Evolutionary conservation across 2,888 invertebrate species (phyloP).

Genomic region (Melieria omissa): DNA sequence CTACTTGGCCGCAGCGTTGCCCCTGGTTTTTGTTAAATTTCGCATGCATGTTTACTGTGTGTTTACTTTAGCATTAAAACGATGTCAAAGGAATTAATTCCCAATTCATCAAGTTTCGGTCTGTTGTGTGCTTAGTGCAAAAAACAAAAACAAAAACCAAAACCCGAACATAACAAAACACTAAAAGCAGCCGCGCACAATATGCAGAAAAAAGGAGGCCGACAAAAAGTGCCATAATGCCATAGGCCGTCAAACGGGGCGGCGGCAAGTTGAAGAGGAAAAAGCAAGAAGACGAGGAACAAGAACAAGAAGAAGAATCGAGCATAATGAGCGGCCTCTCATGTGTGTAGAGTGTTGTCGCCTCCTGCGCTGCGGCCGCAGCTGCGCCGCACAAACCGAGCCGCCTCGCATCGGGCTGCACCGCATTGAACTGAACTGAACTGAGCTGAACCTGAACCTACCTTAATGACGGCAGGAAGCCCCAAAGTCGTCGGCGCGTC

Average conservation of each 20-base stretch:
- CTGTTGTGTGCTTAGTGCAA: constrained; percentile 39
- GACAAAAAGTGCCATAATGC: too few relatives aligned
- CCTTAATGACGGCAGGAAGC: constrained; percentile 56
- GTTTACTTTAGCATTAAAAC: constrained; percentile 51
- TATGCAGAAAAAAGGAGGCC: constrained; percentile 35
- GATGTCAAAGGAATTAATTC: constrained; percentile 65
- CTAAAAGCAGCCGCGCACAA: constrained; percentile 41
- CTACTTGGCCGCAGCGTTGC: neutral
- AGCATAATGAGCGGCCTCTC: neutral
- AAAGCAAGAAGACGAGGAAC: neutral
- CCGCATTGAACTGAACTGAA: constrained; percentile 23
- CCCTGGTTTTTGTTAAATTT: constrained; percentile 3
- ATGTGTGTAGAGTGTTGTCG: too few relatives aligned
- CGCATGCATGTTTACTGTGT: constrained; percentile 32
- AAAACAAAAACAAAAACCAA: constrained; percentile 26
- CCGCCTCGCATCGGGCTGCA: constrained; percentile 42
- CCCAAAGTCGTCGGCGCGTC: constrained; percentile 62
- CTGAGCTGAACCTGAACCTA: constrained; percentile 27
- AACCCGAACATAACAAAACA: constrained; percentile 17
- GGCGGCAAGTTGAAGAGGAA: neutral
- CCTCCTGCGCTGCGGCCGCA: constrained; percentile 1
- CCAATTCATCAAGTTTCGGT: constrained; percentile 66
- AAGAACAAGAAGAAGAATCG: neutral
- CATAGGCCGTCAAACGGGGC: too few relatives aligned
- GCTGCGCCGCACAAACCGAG: constrained; percentile 2